Base-by-base conservation (phyloP, 1,140 invertebrate genomes). In the Wasmannia auropunctata region DNA sequence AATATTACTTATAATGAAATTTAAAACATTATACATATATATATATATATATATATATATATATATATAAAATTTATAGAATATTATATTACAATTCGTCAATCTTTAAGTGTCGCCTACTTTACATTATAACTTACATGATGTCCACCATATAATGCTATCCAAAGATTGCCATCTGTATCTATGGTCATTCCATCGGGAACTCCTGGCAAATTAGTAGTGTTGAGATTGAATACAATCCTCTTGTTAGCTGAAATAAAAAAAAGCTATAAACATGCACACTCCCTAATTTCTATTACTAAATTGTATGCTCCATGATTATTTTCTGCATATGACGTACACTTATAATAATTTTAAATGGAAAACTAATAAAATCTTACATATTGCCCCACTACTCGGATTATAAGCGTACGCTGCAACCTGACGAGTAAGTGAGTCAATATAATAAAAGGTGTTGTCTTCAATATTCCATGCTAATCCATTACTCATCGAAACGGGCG, bases 391-490 rank as follows among this genome's bases (percentile, higher is more conserved):
- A 49, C 80, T 90, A 1, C 69, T 65, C 3, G 81, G 3, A 3
- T 98, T 96, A 90, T 97, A 98, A 92, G 98, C 97, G 91, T 97
- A 98, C 34, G 96, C 96, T 46, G 96, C 96, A 6, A 98, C 95
- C 90, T 96, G 95, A n/a, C n/a, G n/a, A 76, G 97, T 97, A 10
- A 96, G 95, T 4, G 97, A 97, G 92, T 98, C 97, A 8, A 97
- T 97, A 91, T 97, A 98, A 94, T 97, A 98, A 94, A 98, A 96
- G 58, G 96, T 97, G 46, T 96, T 96, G 83, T 96, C 96, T 34
- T 96, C 95, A 10, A 95, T 91, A 85, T 96, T 97, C 98, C 98
- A 98, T 19, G 96, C 97, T 10, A 98, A 92, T 0, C 98, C 98
- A 91, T 98, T 98, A 25, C 97, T 98, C 77, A 98, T 97, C 69